Conservation (phyloP, 2,888 invertebrate genomes). For the Aelia acuminata region DNA sequence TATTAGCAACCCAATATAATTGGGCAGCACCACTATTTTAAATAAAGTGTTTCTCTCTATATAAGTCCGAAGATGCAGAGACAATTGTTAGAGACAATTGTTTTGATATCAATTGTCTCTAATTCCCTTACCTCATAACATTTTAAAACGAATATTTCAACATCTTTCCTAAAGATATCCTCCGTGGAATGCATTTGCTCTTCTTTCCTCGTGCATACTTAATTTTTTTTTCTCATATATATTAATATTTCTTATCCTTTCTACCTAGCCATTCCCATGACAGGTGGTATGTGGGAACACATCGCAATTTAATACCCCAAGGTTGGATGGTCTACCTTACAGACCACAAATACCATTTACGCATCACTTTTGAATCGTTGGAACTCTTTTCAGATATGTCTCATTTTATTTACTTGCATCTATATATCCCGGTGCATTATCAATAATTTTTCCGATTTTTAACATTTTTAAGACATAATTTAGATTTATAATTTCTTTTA, state of each 20-base stretch:
- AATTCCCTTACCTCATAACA: not conserved
- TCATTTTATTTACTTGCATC: too few species aligned
- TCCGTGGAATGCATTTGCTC: not conserved
- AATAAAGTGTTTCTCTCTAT: too few species aligned
- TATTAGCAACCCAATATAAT: too few species aligned
- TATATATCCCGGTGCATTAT: too few species aligned
- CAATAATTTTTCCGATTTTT: too few species aligned
- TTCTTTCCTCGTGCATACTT: not conserved
- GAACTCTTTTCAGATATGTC: not conserved
- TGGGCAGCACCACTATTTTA: too few species aligned
- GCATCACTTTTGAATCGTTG: not conserved
- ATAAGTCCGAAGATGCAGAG: too few species aligned
- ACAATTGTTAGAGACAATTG: too few species aligned
- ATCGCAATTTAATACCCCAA: not conserved
- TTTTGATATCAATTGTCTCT: not conserved
- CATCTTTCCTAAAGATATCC: not conserved
- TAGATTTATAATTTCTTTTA: too few species aligned
- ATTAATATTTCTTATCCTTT: not conserved
- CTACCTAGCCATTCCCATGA: not conserved
- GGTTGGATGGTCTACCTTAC: not conserved
- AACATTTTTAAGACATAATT: too few species aligned
- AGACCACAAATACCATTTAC: constrained; percentile 16
- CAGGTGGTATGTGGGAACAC: constrained; percentile 12
- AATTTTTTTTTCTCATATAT: not conserved
- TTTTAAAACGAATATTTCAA: not conserved